Percentiles rank a stretch among this genome's conserved stretches.
Conservation (phyloP, 2,888 invertebrate species). For the Taenaris catops region DNA sequence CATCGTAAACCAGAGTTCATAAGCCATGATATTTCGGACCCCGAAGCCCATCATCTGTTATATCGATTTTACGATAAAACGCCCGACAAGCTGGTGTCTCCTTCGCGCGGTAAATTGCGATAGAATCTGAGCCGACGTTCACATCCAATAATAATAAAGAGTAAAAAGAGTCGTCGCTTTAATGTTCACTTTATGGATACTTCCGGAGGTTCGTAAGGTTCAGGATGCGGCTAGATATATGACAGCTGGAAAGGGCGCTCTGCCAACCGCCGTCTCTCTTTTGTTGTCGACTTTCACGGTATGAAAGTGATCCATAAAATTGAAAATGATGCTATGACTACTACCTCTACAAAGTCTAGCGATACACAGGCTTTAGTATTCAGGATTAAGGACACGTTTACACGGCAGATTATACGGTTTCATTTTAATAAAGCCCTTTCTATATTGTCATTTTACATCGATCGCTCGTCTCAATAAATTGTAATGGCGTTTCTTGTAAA, state of each 20-base stretch:
- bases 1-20: constrained; percentile 63
- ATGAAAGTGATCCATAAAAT: constrained; percentile 35
- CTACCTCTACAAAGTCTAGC: constrained; percentile 10
- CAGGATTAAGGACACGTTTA: constrained; percentile 11
- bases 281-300: constrained; percentile 28
- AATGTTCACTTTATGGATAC: constrained; percentile 75
- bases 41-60: constrained; percentile 54
- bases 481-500: constrained; percentile 34
- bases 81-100: constrained; percentile 55
- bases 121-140: constrained; percentile 74
- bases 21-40: constrained; percentile 57
- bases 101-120: constrained; percentile 62
- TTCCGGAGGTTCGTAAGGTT: constrained; percentile 64
- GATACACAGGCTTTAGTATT: constrained; percentile 7
- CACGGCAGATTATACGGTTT: constrained; percentile 14
- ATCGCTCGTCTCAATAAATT: constrained; percentile 21
- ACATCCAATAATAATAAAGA: constrained; percentile 79
- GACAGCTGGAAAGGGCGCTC: constrained; percentile 53
- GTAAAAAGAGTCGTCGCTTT: constrained; percentile 78
- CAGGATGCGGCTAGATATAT: constrained; percentile 61
- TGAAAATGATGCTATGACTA: constrained; percentile 28
- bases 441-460: constrained; percentile 20
- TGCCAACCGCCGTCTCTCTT: constrained; percentile 47
- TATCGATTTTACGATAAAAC: constrained; percentile 73
- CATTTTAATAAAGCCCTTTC: constrained; percentile 20